Base-by-base conservation (phyloP, 2,888 invertebrate species). In the Rhabditoides inermis region DNA sequence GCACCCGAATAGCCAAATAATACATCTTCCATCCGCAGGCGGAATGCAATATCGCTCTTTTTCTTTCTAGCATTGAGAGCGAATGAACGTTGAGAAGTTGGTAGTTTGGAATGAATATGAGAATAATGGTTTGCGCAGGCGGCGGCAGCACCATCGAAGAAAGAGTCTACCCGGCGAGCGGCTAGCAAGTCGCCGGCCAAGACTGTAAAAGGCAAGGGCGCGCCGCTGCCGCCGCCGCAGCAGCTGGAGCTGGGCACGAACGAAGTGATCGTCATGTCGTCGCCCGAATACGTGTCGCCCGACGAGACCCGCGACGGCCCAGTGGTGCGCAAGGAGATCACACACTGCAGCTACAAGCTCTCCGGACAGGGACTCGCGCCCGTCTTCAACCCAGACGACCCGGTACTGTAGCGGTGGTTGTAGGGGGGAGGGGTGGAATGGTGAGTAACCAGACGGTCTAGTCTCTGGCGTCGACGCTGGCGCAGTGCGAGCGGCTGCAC, bases 301-400 rank as follows among this genome's bases (percentile, higher is more conserved):
- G 15, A 7, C 32, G 7, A 7, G 32, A 32, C 7, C 32, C 7
- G 32, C 7, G 15, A 15, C n/a, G n/a, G n/a, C n/a, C n/a, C n/a
- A n/a, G n/a, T n/a, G n/a, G n/a, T n/a, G 35, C 63, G 70, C n/a
- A 58, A 60, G 41, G 70, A 70, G 53, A 63, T 54, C 28, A 52
- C 56, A 22, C 67, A 70, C 49, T 60, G 61, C 32, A 60, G 65
- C 46, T 70, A 68, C 53, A 64, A 66, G 22, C 63, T 71, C 46
- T 56, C 52, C 44, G 71, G 71, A 25, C 55, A 61, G 30, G 70
- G 70, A 15, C 50, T 53, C 27, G 49, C 65, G 39, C 65, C 70
- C 7, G 58, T 56, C 22, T 56, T 71, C 50, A 65, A 71, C 51
- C 71, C 71, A 30, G 53, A 57, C 27, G 62, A 70, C 51, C 63